Base-by-base conservation (phyloP, 2,888 invertebrate species). In the Sphaeridia pumilis region DNA sequence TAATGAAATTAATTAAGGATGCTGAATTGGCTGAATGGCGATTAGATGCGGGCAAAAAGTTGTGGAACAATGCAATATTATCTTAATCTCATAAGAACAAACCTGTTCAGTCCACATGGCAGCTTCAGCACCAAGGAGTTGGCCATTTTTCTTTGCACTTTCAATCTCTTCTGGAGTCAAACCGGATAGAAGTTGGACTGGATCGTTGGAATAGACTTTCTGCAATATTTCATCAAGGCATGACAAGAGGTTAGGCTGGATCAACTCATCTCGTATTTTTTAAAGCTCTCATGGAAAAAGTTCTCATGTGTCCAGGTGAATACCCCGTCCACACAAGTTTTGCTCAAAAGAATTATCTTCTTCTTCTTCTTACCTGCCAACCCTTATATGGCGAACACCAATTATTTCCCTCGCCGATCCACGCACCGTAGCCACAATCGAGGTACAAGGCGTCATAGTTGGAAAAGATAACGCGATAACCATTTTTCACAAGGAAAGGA, bases 361-460 rank as follows among this genome's bases (percentile, higher is more conserved):
- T n/a, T n/a, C n/a, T 36, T 7, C 12, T 20, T 7, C 43, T 35
- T 14, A 59, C 59, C 70, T 89, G 87, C 89, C 89, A 90, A 2
- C 87, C 84, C 65, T 83, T 87, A 71, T 87, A 90, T 0, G 89
- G 89, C 0, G 87, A 80, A 68, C 89, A 90, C 90, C 90, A 90
- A 69, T 90, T 90, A 66, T 83, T 83, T 14, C 84, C 85, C 26
- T 75, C 77, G 1, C 78, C 80, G 0, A 88, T 81, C 89, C 89
- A 89, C 3, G 83, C 81, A 12, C 81, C 81, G 64, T 81, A 87
- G 67, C 89, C 89, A 67, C 89, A 89, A 69, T 89, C 89, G 1
- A 89, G 76, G 69, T 89, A 89, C 3, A 87, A 71, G 0, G 84
- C 84, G 67, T 90, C 89, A 66, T 87, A 87, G 69, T 89, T 89